Evolutionary conservation across 1,140 invertebrate genomes (phyloP).

Genomic region (Chrysopa pallens): DNA sequence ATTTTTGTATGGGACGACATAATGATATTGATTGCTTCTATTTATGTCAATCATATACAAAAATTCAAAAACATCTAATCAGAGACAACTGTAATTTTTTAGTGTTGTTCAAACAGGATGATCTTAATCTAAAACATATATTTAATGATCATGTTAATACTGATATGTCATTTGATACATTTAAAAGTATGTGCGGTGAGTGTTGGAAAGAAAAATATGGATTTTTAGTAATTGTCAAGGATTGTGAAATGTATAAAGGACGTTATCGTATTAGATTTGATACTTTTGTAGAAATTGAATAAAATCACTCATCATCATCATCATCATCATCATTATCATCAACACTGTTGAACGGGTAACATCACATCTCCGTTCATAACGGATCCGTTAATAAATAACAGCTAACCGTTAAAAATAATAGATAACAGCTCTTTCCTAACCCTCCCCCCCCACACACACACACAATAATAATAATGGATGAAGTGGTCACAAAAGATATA

Average conservation of each 20-base stretch:
- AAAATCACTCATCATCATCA: neutral
- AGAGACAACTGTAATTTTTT: constrained; percentile 5
- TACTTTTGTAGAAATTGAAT: neutral
- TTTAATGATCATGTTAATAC: constrained; percentile 6
- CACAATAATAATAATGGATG: too few species aligned
- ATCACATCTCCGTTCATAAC: neutral
- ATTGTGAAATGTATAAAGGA: constrained; percentile 8
- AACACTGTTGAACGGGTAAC: neutral
- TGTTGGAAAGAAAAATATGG: constrained; percentile 7
- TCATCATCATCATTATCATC: neutral
- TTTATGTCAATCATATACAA: too few species aligned
- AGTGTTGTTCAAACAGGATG: constrained; percentile 4
- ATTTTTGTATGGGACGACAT: too few species aligned
- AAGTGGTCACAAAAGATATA: neutral
- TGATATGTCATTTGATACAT: constrained; percentile 7
- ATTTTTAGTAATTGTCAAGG: constrained; percentile 10
- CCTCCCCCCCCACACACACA: too few species aligned
- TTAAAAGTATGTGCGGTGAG: constrained; percentile 7
- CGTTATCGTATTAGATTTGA: constrained; percentile 8
- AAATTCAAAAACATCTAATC: too few species aligned
- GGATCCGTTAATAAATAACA: neutral
- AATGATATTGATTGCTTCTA: too few species aligned
- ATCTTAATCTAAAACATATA: constrained; percentile 6
- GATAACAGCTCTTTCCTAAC: too few species aligned
- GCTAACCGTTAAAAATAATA: too few species aligned